Evolutionary conservation across 64 coral and sea anemone species (phyloP), one percentile per base, ranked within the genome.

Genomic region (Platygyra sinensis): DNA sequence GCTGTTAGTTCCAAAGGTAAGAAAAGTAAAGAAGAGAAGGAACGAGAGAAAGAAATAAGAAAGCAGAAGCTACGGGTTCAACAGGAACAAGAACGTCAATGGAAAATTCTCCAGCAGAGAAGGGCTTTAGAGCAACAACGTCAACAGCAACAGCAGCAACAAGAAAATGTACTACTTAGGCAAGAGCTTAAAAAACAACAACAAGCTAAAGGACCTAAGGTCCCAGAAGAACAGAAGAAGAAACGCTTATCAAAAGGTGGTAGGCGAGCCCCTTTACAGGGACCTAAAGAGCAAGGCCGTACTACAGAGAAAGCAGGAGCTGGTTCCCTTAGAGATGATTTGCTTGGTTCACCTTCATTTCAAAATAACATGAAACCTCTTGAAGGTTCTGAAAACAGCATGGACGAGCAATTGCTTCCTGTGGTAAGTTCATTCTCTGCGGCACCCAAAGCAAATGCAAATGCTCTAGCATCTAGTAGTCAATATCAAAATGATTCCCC

Each of bases 91-190:
- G 95, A 97, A 60, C 91, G 95, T 0, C 91, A 97, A 55, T 97
- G 95, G 95, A 97, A 97, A 91, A 72, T 97, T n/a, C 72, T 97
- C 33, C 95, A 97, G 72, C 95, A 97, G n/a, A 97, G 79, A 73
- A 85, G 95, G 25, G 91, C 93, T 20, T 92, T 97, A 32, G 95
- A 97, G 46, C 92, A 97, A 72, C 95, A 97, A 76, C 91, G 95
- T 52, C 95, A 97, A 90, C 92, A 93, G 10, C 95, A 93, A 57
- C 95, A 97, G 78, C 92, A 93, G 78, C 95, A 97, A 64, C 95
- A 97, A 61, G 95, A 97, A 67, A 97, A 92, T 9, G 80, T 89
- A 30, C 71, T 91, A 0, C 86, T 97, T 59, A 83, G 95, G 30
- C 92, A 97, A 81, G 95, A 97, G 38, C 86, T 97, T 8, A 89